A percentile compares a stretch with the other conserved stretches of the same genome.
Conservation (phyloP, 2,113 vertebrate genomes). For the Phalacrocorax aristotelis region DNA sequence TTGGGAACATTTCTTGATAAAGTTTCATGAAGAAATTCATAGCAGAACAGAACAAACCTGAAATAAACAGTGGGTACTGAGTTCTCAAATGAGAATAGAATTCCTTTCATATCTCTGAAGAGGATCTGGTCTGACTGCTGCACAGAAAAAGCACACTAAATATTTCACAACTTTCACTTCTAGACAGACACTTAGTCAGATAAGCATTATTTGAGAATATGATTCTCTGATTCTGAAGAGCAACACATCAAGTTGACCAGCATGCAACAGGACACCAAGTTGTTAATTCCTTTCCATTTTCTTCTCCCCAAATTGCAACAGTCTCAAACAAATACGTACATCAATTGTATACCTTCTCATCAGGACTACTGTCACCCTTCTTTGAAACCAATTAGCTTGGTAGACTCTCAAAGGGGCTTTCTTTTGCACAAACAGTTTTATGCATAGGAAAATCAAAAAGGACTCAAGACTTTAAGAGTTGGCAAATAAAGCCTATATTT, state of each 20-base stretch:
- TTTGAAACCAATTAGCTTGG: neutral
- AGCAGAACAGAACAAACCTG: neutral
- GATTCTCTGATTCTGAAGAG: neutral
- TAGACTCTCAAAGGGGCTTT: neutral
- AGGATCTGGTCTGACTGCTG: neutral
- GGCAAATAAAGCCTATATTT: neutral
- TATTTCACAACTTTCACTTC: neutral
- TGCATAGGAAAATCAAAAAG: neutral
- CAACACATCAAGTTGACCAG: neutral
- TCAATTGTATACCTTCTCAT: neutral
- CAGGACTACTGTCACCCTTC: neutral
- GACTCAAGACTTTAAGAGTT: neutral
- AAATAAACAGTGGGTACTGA: neutral
- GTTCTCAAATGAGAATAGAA: neutral
- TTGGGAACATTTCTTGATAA: neutral
- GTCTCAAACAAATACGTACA: neutral
- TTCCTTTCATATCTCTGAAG: neutral
- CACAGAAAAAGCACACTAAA: neutral
- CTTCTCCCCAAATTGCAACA: neutral
- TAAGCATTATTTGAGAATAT: neutral
- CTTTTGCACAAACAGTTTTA: neutral
- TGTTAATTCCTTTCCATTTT: neutral
- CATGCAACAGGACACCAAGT: neutral
- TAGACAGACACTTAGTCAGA: neutral
- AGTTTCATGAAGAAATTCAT: neutral